Evolutionary conservation across 2,797 vertebrate species (phyloP).

Genomic region (Pelodytes ibericus): DNA sequence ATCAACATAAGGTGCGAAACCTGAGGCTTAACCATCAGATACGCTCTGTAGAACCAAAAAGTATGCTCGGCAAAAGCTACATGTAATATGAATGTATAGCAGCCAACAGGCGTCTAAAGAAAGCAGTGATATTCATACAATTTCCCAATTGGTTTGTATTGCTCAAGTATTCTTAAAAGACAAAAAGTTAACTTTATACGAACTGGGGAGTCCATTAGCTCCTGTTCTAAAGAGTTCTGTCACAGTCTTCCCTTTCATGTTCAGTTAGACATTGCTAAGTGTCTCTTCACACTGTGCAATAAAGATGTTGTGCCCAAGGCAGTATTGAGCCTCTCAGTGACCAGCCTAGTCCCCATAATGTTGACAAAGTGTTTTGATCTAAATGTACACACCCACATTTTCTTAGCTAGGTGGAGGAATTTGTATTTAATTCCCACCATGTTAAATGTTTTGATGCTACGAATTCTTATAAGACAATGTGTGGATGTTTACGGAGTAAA

Average conservation of each 20-base stretch:
- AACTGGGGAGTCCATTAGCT: slow-evolving; percentile 32
- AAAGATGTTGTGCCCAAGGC: slow-evolving; percentile 7
- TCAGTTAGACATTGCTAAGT: slow-evolving; percentile 27
- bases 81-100: slow-evolving; percentile 14
- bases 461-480: not conserved
- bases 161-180: slow-evolving; percentile 46
- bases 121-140: slow-evolving; percentile 27
- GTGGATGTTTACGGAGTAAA: not conserved
- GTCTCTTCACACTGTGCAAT: slow-evolving; percentile 32
- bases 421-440: not conserved
- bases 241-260: slow-evolving; percentile 23
- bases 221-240: not conserved
- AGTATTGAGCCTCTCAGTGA: slow-evolving; percentile 13
- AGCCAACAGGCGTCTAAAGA: slow-evolving; percentile 24
- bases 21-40: slow-evolving; percentile 33
- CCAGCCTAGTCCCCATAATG: not conserved
- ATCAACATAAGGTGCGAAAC: slow-evolving; percentile 37
- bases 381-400: not conserved
- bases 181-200: slow-evolving; percentile 10
- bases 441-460: not conserved
- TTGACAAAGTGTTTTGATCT: slow-evolving; percentile 11
- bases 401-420: not conserved
- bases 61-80: slow-evolving; percentile 30
- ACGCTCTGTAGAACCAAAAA: slow-evolving; percentile 29
- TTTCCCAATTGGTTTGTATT: slow-evolving; percentile 44